Evolutionary conservation across 2,888 invertebrate species (phyloP).

Genomic region (Pollenia amentaria): DNA sequence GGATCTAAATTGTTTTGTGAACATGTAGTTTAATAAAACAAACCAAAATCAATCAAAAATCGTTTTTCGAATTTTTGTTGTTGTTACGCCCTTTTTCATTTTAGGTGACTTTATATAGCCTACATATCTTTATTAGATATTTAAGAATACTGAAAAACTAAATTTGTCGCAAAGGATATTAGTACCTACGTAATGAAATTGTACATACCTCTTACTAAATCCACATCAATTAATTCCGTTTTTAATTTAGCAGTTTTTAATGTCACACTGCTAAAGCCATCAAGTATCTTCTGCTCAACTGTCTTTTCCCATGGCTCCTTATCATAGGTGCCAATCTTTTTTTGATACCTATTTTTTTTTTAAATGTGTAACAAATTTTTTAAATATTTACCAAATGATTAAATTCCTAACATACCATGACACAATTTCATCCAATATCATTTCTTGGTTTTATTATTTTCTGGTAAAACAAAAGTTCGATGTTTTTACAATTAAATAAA

Average conservation of each 20-base stretch:
- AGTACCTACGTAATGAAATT: background rate
- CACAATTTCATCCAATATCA: slow-evolving; percentile 85
- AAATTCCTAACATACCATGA: slow-evolving; percentile 80
- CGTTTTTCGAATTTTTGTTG: too few species aligned
- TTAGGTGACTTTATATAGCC: too few species aligned
- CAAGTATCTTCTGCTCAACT: slow-evolving; percentile 95
- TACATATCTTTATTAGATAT: background rate
- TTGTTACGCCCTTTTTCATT: too few species aligned
- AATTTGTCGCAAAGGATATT: too few species aligned
- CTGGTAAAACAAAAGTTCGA: slow-evolving; percentile 32
- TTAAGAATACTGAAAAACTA: too few species aligned
- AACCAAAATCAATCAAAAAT: too few species aligned
- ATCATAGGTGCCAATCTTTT: slow-evolving; percentile 98
- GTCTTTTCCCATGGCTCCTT: slow-evolving; percentile 99
- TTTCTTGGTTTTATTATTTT: slow-evolving; percentile 66
- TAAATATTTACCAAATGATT: background rate
- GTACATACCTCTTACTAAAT: slow-evolving; percentile 93
- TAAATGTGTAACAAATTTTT: slow-evolving; percentile 61
- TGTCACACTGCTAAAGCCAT: slow-evolving; percentile 92
- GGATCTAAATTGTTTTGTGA: too few species aligned
- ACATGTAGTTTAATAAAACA: too few species aligned
- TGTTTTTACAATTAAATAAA: slow-evolving; percentile 21
- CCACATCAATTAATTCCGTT: slow-evolving; percentile 97
- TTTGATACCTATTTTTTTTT: slow-evolving; percentile 91
- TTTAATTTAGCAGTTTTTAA: slow-evolving; percentile 92